Evolutionary conservation across 2,113 vertebrate genomes (phyloP).

Genomic region (Neomonachus schauinslandi): DNA sequence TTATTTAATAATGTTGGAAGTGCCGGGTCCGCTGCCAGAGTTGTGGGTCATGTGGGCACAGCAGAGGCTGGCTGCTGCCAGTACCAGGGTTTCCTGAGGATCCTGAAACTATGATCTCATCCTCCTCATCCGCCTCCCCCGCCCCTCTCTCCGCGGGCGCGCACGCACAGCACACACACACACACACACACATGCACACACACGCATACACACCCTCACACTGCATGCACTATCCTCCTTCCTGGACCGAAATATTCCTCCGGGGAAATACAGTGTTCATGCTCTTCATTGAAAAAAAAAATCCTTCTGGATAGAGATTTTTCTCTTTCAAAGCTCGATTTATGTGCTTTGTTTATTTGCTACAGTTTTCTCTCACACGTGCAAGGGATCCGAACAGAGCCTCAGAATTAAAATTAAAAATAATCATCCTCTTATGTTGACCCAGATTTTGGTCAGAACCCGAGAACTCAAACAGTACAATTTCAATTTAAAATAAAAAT

Average conservation of each 20-base stretch:
- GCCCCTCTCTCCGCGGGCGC: constrained; percentile 76
- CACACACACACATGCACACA: not conserved
- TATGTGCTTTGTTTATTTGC: constrained; percentile 82
- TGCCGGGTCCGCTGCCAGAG: constrained; percentile 81
- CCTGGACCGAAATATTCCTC: constrained; percentile 64
- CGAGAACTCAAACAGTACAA: constrained; percentile 32
- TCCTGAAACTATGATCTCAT: constrained; percentile 83
- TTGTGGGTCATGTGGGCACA: constrained; percentile 83
- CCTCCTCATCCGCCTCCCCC: constrained; percentile 80
- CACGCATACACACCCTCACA: not conserved
- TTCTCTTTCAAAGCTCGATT: constrained; percentile 71
- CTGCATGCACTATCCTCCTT: constrained; percentile 55
- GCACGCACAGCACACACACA: constrained; percentile 75
- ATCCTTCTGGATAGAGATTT: constrained; percentile 17
- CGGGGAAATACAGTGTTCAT: constrained; percentile 63
- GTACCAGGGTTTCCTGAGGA: constrained; percentile 84
- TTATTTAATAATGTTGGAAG: constrained; percentile 82
- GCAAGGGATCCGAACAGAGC: constrained; percentile 48
- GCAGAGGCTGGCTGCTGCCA: constrained; percentile 81
- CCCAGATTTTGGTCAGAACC: constrained; percentile 70
- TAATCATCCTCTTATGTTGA: constrained; percentile 48
- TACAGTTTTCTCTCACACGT: constrained; percentile 71
- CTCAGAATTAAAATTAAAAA: constrained; percentile 63
- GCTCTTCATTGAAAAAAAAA: constrained; percentile 32
- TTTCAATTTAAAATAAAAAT: constrained; percentile 54